A percentile compares a stretch with the other conserved stretches of the same genome.
phyloP scores from a whole-genome alignment of 2,888 invertebrate species.

The Hydropsyche betteni region DNA sequence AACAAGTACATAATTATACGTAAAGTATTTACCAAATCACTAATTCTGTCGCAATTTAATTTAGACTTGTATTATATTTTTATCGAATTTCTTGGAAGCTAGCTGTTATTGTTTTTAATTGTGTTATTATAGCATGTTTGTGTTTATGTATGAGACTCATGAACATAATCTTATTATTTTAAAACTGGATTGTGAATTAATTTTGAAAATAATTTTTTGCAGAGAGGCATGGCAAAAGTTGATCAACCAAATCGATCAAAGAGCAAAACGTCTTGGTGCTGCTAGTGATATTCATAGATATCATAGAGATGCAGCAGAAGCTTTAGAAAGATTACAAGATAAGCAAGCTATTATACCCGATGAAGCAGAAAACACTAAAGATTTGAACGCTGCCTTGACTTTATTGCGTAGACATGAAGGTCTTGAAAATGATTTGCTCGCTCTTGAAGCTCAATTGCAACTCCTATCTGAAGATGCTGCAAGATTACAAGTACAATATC shows the following conservation, averaged over 20 bases:
- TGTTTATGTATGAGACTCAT: no score
- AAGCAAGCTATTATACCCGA: slow-evolving; percentile 87
- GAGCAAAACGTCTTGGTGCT: slow-evolving; percentile 87
- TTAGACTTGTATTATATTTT: no score
- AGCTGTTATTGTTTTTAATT: no score
- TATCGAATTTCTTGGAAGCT: no score
- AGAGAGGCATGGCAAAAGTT: slow-evolving; percentile 89
- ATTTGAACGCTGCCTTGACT: slow-evolving; percentile 85
- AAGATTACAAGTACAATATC: slow-evolving; percentile 86
- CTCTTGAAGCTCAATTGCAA: slow-evolving; percentile 90
- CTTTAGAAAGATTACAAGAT: slow-evolving; percentile 85
- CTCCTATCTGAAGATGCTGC: slow-evolving; percentile 91
- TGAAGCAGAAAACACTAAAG: slow-evolving; percentile 78
- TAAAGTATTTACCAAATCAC: no score
- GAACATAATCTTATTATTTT: no score
- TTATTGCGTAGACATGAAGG: slow-evolving; percentile 89
- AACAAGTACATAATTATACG: no score
- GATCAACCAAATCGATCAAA: slow-evolving; percentile 83
- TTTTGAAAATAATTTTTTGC: slow-evolving; percentile 43
- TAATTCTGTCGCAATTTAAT: no score
- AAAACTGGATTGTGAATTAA: neutral
- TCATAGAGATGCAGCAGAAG: slow-evolving; percentile 94
- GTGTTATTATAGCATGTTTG: no score
- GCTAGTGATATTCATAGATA: slow-evolving; percentile 98
- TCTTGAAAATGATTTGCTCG: slow-evolving; percentile 91